Evolutionary conservation across 2,888 invertebrate genomes (phyloP), one percentile per base, ranked within the genome.

Genomic region (Aspidiotus destructor): DNA sequence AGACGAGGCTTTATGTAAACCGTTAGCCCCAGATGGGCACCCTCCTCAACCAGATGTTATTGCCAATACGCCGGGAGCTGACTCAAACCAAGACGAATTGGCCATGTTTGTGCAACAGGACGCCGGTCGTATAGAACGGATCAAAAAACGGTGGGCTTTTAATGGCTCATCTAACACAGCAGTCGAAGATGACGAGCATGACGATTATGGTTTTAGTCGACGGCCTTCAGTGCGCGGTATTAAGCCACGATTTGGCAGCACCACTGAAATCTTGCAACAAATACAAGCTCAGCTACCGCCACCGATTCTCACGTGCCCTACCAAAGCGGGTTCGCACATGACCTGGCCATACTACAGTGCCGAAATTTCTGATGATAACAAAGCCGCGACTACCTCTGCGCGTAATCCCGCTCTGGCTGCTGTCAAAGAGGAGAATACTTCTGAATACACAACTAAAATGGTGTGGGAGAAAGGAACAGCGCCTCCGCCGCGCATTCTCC

Each of bases 151-250:
- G 68, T 82, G 82, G 74, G 77, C 76, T 71, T 75, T 77, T 53
- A 70, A 70, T 71, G 81, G 71, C 78, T 80, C 8, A 77, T 76
- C 62, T 79, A 81, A 74, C 82, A 82, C 69, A n/a, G 71, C 70
- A 7, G 70, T 71, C 44, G 73, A 73, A 16, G 89, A 88, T 63
- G 87, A 88, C 70, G 90, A 91, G 73, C 88, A 90, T 73, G 91
- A 92, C 73, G 92, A 92, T 75, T 92, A 92, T 74, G 92, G 92
- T 0, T 92, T 93, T 77, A 89, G 90, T 75, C 84, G 89, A 52
- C 81, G 92, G n/a, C 92, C 92, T 0, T 89, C 90, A 0, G 92
- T 93, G 1, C 84, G 91, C 1, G 92, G 92, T 0, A 92, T 93
- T 71, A 92, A 92, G 75, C 88, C 91, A n/a, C 85, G 89, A 72